Percentiles rank a stretch among this genome's conserved stretches.
Conservation (phyloP, 1,140 invertebrate species). For the Cecropterus lyciades region DNA sequence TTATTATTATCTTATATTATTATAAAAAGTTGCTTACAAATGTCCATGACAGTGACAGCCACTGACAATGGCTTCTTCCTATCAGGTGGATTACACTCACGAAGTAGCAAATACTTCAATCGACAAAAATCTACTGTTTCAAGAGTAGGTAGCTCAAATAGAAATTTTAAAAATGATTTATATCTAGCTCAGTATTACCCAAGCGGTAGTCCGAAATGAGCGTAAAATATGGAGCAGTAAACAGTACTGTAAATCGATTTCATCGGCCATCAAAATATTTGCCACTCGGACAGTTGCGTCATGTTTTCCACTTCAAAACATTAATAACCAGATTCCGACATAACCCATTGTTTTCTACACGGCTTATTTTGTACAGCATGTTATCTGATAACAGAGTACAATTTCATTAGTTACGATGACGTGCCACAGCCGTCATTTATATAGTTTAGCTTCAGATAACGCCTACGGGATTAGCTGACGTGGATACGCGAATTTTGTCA, state of each 20-base stretch:
- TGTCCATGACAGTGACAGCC: too few relatives aligned
- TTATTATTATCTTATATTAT: too few relatives aligned
- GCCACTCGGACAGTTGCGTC: neutral
- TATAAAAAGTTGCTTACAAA: too few relatives aligned
- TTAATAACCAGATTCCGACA: neutral
- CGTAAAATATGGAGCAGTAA: constrained; percentile 8
- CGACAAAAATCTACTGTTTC: too few relatives aligned
- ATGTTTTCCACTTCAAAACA: constrained; percentile 10
- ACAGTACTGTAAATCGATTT: neutral
- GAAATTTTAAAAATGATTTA: too few relatives aligned
- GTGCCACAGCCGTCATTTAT: neutral
- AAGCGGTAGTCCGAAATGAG: neutral
- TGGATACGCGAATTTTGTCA: neutral
- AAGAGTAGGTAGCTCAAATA: too few relatives aligned
- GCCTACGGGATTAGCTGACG: constrained; percentile 1
- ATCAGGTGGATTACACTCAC: too few relatives aligned
- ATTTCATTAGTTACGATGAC: constrained; percentile 12
- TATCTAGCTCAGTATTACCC: neutral
- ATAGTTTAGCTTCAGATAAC: neutral
- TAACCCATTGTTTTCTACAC: neutral
- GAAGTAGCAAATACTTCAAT: too few relatives aligned
- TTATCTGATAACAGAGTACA: neutral
- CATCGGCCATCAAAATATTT: constrained; percentile 5
- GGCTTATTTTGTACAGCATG: constrained; percentile 1
- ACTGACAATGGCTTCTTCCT: too few relatives aligned